Base-by-base conservation (phyloP, 2,113 vertebrate genomes). In the Protomyctophum bolini region DNA sequence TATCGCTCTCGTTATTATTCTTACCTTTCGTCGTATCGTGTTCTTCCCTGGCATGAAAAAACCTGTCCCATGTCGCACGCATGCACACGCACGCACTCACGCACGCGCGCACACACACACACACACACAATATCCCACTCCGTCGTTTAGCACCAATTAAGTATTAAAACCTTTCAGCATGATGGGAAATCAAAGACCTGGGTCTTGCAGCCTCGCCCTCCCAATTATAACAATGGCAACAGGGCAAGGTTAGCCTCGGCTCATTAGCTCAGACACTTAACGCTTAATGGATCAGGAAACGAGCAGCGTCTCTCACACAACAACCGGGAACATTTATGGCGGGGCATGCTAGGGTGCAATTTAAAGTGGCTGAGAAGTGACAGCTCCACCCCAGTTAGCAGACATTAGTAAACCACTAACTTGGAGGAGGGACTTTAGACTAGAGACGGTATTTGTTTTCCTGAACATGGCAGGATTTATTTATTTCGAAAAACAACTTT, bases 231-330 rank as follows among this genome's bases (percentile, higher is more conserved):
- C 51, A 68, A 47, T 58, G 21, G 21, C 21, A n/a, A n/a, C n/a
- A n/a, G n/a, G 28, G 15, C 56, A 28, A 57, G 64, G 11, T 50
- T 70, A 56, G 61, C 48, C 41, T n/a, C 56, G 58, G 52, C 45
- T 63, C 50, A 64, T 76, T 81, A 63, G 41, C 28, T 29, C 77
- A 70, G 41, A 68, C 59, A 67, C 76, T 80, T 55, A 63, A 77
- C 77, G 50, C 21, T 77, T 77, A 81, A 75, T 75, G 75, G 77
- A 60, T 72, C 72, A 69, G 75, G 76, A 83, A 77, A 75, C 54
- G 2, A 80, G 12, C 7, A 3, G 55, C 66, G 63, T 73, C 63
- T 81, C 70, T 58, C 58, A 58, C 52, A 47, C 69, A 14, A 66
- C n/a, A 1, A 48, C 3, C 61, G 60, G 0, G 7, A 58, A 52